Base-by-base conservation (phyloP, 2,888 invertebrate genomes). In the Cataglyphis cursor region DNA sequence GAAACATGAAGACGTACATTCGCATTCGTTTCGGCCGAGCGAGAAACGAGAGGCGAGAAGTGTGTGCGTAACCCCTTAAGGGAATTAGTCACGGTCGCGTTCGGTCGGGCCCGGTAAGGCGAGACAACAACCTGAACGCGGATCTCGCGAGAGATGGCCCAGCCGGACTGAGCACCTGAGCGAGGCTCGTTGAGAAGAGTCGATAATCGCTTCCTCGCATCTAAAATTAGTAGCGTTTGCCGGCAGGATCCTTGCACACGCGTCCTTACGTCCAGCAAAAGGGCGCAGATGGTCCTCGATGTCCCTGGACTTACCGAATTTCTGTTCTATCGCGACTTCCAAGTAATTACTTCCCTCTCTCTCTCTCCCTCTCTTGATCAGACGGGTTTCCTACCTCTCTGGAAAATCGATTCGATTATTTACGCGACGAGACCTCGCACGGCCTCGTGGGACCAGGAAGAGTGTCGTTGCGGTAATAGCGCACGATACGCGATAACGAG, bases 171-270 rank as follows among this genome's bases (percentile, higher is more conserved):
- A 41, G 48, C 57, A 70, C 28, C 44, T 82, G 82, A 59, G 62
- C 48, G 38, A 35, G 54, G 15, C 54, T 72, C 21, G 31, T 54
- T 75, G 51, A 76, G 51, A 73, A 74, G 78, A 82, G 64, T 68
- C 78, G 81, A 84, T 90, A 90, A 90, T 90, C 88, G 83, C 85
- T 83, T 81, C 70, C 82, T 76, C 68, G 83, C 85, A 85, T 73
- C 72, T 81, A 68, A 85, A 85, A 87, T 89, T 89, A 84, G 82
- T 72, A 80, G 81, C 18, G 51, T n/a, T 76, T 51, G 31, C n/a
- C 68, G 4, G 8, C 41, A 18, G 31, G 28, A 31, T 35, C 54
- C 35, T 18, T 3, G 68, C 83, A 72, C 68, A 83, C 73, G 62
- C 68, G 41, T n/a, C 28, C 21, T 10, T 18, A 4, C 35, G 18